Base-by-base conservation (phyloP, 2,797 vertebrate genomes). In the Strix occidentalis region DNA sequence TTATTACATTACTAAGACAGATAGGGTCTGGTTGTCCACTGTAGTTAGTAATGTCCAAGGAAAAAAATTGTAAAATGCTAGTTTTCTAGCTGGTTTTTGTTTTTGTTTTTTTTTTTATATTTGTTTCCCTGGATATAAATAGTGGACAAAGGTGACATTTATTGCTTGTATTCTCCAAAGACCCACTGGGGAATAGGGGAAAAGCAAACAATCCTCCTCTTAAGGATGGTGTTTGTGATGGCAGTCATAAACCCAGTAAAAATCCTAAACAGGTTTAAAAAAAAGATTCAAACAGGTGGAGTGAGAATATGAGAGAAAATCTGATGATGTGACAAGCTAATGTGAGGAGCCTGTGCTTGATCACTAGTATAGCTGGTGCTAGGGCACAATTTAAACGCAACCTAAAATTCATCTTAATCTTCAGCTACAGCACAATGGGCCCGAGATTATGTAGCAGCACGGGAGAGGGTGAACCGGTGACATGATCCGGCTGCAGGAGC, bases 401-500 rank as follows among this genome's bases (percentile, higher is more conserved):
- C 23, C 41, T 79, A 15, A 71, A 81, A 37, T 74, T 63, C 6
- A 5, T 45, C 8, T 15, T 31, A 15, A 4, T 19, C 19, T 68
- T 56, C 46, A 69, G 37, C 31, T 60, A 1, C 39, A 25, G 50
- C 29, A 1, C 18, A 14, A 0, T 0, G 7, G 60, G 23, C 51
- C 43, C 7, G 31, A 72, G 74, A 43, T 74, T 17, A 5, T 35
- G 2, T 1, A 24, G 37, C 4, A 1, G 5, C 0, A 4, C 3
- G 3, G 33, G 48, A 35, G 31, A 25, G 26, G 0, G 6, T 31
- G 60, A 46, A 2, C 31, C 1, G 5, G 31, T 39, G 87, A 1
- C 5, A 0, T 1, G 60, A 37, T 37, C 24, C 1, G 3, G 19
- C 6, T 1, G 3, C 39, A 19, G 51, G 5, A 18, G 64, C 4